These are phyloP conservation scores for Cactoblastis cactorum DNA, from an alignment of 2,888 invertebrate species.

Conservation along the genomic window DNA sequence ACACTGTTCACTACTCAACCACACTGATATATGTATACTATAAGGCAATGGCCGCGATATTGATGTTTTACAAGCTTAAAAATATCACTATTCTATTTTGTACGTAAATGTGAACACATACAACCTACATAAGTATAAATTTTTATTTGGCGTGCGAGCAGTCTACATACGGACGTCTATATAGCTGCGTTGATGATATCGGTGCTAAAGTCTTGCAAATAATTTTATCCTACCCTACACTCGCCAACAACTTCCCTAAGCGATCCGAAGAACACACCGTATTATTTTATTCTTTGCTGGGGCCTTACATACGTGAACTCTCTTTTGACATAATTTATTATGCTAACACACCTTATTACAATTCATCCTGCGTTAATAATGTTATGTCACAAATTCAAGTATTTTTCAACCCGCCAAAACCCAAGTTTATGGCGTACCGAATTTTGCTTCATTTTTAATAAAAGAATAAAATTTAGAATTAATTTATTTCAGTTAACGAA, in stretches of 20 bases:
- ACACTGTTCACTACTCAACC: conserved; percentile 27
- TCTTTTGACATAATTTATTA: not conserved
- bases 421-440: too few relatives aligned
- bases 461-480: too few relatives aligned
- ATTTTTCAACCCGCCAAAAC: too few relatives aligned
- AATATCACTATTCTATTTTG: not conserved
- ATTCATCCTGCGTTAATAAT: too few relatives aligned
- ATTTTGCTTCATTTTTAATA: too few relatives aligned
- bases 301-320: not conserved
- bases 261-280: too few relatives aligned
- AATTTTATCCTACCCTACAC: conserved; percentile 15
- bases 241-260: not conserved
- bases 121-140: conserved; percentile 22
- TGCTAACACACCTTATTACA: not conserved
- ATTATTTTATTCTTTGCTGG: too few relatives aligned
- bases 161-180: conserved; percentile 41
- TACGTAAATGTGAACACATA: conserved; percentile 7
- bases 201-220: not conserved
- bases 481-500: too few relatives aligned
- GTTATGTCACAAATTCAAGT: too few relatives aligned
- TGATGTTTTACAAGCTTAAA: not conserved
- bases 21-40: not conserved
- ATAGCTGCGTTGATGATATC: not conserved
- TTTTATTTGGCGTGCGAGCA: conserved; percentile 56
- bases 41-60: not conserved